Evolutionary conservation across 2,113 vertebrate species (phyloP).

Genomic region (Osmerus mordax): DNA sequence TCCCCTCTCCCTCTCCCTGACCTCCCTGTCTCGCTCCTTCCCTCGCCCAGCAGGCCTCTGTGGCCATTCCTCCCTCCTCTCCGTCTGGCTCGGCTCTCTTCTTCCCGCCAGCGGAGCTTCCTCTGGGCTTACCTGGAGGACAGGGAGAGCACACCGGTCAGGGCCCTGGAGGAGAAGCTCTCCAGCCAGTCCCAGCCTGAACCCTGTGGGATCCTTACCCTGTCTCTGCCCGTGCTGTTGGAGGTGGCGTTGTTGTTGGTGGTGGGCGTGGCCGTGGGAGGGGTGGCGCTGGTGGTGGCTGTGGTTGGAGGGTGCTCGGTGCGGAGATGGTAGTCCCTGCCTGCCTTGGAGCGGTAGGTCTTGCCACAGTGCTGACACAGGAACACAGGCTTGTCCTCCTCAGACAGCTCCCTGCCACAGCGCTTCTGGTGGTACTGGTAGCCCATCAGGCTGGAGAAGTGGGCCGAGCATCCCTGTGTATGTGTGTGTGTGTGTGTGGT

Average conservation of each 20-base stretch:
- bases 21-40: conserved; percentile 48
- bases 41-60: conserved; percentile 29
- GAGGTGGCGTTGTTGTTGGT: conserved; percentile 16
- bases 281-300: neutral
- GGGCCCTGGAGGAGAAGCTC: neutral
- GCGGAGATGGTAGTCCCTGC: conserved; percentile 88
- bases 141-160: neutral
- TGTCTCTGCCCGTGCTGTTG: conserved; percentile 59
- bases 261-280: conserved; percentile 27
- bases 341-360: conserved; percentile 91
- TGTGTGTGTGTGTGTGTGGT: neutral
- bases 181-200: neutral
- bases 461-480: conserved; percentile 83
- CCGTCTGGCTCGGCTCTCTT: conserved; percentile 39
- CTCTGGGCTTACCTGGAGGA: conserved; percentile 50
- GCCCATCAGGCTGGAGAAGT: conserved; percentile 94
- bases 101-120: conserved; percentile 39
- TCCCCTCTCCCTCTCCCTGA: conserved; percentile 57
- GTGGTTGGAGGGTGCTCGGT: conserved; percentile 79
- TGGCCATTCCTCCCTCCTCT: conserved; percentile 31
- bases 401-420: conserved; percentile 83
- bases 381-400: conserved; percentile 83
- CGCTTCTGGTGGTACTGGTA: conserved; percentile 97
- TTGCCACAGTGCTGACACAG: conserved; percentile 87
- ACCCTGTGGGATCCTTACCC: conserved; percentile 37